Conservation (phyloP, 2,888 invertebrate genomes). For the Lampropteryx suffumata region DNA sequence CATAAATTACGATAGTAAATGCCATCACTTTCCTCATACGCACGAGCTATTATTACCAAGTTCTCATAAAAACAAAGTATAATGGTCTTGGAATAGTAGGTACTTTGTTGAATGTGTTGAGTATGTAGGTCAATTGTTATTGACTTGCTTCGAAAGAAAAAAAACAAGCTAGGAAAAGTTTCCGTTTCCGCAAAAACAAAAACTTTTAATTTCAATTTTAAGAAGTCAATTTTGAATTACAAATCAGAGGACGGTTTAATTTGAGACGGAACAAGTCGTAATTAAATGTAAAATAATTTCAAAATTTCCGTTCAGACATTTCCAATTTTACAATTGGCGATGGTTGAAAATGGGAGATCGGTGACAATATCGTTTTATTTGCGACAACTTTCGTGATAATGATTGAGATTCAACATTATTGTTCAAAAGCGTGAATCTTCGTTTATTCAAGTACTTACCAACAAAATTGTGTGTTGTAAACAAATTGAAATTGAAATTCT, state of each 20-base stretch:
- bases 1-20: no score
- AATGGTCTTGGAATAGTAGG: no score
- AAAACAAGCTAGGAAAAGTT: conserved; percentile 17
- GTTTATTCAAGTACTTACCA: background rate
- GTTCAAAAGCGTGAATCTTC: no score
- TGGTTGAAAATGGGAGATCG: conserved; percentile 10
- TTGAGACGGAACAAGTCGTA: conserved; percentile 62
- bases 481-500: conserved; percentile 1
- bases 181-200: conserved; percentile 33
- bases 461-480: background rate
- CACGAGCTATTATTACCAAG: no score
- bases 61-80: no score
- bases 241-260: conserved; percentile 66
- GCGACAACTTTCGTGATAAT: background rate
- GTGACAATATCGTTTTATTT: conserved; percentile 11
- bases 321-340: conserved; percentile 39
- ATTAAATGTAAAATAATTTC: conserved; percentile 66
- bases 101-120: no score
- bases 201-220: conserved; percentile 49
- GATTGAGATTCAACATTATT: background rate
- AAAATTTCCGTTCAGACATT: conserved; percentile 48
- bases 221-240: conserved; percentile 62
- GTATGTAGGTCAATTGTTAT: no score
- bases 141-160: background rate
- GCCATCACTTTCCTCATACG: no score